Conservation (phyloP, 2,113 vertebrate genomes). For the Carlito syrichta region DNA sequence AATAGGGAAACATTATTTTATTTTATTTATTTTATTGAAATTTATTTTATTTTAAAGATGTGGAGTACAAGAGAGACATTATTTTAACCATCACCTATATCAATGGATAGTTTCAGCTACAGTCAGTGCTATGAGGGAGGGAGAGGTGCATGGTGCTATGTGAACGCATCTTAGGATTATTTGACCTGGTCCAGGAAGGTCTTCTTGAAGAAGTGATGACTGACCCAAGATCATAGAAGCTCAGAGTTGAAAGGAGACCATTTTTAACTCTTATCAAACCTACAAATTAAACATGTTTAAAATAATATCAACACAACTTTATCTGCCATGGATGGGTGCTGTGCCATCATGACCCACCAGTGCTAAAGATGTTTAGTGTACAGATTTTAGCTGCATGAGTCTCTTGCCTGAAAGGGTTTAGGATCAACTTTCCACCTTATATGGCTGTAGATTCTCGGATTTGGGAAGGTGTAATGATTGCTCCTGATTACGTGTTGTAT, state of each 20-base stretch:
- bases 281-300: background rate
- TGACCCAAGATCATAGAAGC: background rate
- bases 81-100: background rate
- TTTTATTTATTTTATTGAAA: too few relatives aligned
- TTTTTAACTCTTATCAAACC: background rate
- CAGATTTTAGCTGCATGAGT: background rate
- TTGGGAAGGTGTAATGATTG: background rate
- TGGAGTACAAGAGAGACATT: too few relatives aligned
- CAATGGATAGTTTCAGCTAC: background rate
- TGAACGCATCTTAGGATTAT: background rate
- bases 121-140: background rate
- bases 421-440: background rate
- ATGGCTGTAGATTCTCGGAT: background rate
- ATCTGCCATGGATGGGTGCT: background rate
- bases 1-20: too few relatives aligned
- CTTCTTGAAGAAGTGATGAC: background rate
- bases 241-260: background rate
- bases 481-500: background rate
- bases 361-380: background rate
- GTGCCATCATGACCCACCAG: background rate
- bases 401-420: background rate
- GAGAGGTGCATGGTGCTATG: background rate
- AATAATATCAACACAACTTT: background rate
- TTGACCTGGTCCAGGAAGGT: background rate
- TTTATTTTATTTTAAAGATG: too few relatives aligned